These are phyloP conservation scores for Knipowitschia caucasica DNA, from an alignment of 2,797 vertebrate species.

Conservation along the genomic window DNA sequence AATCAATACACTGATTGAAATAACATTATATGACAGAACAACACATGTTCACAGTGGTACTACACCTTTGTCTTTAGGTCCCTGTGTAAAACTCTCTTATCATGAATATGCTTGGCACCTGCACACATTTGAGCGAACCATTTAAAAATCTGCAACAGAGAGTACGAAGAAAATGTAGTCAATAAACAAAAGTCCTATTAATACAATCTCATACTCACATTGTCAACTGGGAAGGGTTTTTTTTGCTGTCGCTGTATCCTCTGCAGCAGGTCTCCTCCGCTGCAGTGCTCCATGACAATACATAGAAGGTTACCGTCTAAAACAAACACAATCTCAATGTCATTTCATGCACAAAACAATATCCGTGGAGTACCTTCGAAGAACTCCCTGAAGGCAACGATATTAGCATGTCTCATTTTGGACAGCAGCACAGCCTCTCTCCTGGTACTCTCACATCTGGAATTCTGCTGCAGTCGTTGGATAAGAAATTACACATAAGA, in stretches of 20 bases:
- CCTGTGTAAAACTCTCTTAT: slow-evolving; percentile 85
- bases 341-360: slow-evolving; percentile 15
- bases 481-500: slow-evolving; percentile 25
- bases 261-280: slow-evolving; percentile 85
- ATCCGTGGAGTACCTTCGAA: slow-evolving; percentile 81
- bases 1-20: too few species aligned
- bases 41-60: background rate
- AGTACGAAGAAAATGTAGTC: background rate
- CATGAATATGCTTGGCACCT: slow-evolving; percentile 85
- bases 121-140: slow-evolving; percentile 92
- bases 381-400: slow-evolving; percentile 85
- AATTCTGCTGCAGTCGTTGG: slow-evolving; percentile 64
- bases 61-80: slow-evolving; percentile 93
- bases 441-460: slow-evolving; percentile 70
- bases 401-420: slow-evolving; percentile 89
- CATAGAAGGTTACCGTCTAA: slow-evolving; percentile 83
- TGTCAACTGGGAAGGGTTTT: slow-evolving; percentile 79
- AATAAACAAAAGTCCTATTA: background rate
- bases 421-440: slow-evolving; percentile 86
- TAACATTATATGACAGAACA: too few species aligned
- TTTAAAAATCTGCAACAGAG: slow-evolving; percentile 77
- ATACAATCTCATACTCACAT: slow-evolving; percentile 67
- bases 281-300: slow-evolving; percentile 93
- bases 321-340: slow-evolving; percentile 38
- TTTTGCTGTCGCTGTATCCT: slow-evolving; percentile 83